A percentile compares a stretch with the other conserved stretches of the same genome.
Evolutionary conservation across 2,888 invertebrate species (phyloP).

Genomic region (Temnothorax rugatulus): DNA sequence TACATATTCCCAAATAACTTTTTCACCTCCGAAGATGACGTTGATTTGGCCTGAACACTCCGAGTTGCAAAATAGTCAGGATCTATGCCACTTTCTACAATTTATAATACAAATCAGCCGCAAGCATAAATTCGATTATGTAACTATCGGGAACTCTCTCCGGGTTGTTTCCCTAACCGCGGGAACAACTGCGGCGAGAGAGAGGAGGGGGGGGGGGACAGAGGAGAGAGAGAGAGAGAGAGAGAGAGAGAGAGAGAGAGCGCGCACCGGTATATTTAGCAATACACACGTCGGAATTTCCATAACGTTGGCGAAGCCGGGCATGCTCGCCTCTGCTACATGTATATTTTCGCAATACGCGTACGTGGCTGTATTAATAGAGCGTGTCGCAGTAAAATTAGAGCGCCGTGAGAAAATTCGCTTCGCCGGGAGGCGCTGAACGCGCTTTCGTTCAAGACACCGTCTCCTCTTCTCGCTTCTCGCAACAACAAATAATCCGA

Average conservation of each 20-base stretch:
- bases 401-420: conserved; percentile 43
- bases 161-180: conserved; percentile 46
- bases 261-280: conserved; percentile 41
- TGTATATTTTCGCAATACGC: conserved; percentile 27
- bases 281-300: conserved; percentile 51
- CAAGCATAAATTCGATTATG: conserved; percentile 43
- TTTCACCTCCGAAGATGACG: background rate
- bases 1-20: background rate
- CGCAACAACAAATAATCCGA: background rate
- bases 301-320: conserved; percentile 41
- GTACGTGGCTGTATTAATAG: conserved; percentile 42
- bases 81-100: conserved; percentile 25
- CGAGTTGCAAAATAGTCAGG: conserved; percentile 13
- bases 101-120: conserved; percentile 33
- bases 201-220: background rate
- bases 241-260: background rate
- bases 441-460: background rate
- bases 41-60: background rate
- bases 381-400: conserved; percentile 50
- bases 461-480: background rate
- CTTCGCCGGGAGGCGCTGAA: background rate
- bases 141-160: conserved; percentile 31
- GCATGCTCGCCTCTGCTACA: background rate
- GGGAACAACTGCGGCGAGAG: background rate
- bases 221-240: background rate